Evolutionary conservation across 1,140 invertebrate species (phyloP), one percentile per base, ranked within the genome.

Genomic region (Chlorops oryzae): DNA sequence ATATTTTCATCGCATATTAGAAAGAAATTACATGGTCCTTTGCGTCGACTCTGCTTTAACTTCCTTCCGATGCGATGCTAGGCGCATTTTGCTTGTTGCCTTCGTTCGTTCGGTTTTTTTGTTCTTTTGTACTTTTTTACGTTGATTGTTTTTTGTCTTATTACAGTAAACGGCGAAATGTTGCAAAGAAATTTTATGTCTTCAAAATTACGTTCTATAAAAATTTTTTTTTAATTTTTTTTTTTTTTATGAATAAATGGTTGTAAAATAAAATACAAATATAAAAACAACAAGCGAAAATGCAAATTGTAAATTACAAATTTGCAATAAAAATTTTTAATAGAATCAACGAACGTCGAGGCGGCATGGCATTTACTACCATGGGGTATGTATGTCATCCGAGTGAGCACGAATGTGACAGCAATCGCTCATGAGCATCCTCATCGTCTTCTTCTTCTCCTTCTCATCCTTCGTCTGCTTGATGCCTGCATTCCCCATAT

Each of bases 291-390:
- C 42, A 38, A 9, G 40, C 38, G 41, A 59, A 66, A 68, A 68
- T 68, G 65, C 65, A 68, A 68, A 68, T 68, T 68, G 65, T 68
- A 68, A 68, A 68, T 68, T 68, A 68, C 62, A 68, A 68, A 68
- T 68, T 68, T 68, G 65, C 65, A 68, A 68, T 68, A 68, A 68
- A 68, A 68, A 65, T 68, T 61, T 68, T 66, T 68, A 68, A 68
- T 68, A 68, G 65, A 68, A 68, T 68, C n/a, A n/a, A n/a, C n/a
- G n/a, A n/a, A n/a, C n/a, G n/a, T n/a, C n/a, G n/a, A n/a, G n/a
- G n/a, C n/a, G n/a, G n/a, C n/a, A n/a, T n/a, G n/a, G n/a, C n/a
- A n/a, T n/a, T n/a, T n/a, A n/a, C n/a, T n/a, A n/a, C n/a, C n/a
- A n/a, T n/a, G n/a, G n/a, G n/a, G n/a, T n/a, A n/a, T n/a, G n/a